Percentiles rank a stretch among this genome's conserved stretches.
Conservation (phyloP, 2,113 vertebrate genomes). For the Irena cyanogastra region DNA sequence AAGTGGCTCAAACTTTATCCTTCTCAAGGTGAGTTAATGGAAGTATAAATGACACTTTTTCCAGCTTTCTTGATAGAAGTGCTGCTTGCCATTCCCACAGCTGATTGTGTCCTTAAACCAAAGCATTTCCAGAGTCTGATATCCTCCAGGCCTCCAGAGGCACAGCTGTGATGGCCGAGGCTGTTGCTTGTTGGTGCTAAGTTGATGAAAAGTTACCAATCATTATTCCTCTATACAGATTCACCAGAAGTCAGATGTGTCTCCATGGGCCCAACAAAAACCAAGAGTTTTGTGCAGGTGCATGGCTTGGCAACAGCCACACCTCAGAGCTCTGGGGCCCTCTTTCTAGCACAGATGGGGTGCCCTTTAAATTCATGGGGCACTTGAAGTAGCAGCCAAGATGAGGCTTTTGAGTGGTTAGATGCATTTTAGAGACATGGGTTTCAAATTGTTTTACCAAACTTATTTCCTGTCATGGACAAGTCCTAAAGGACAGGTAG, state of each 20-base stretch:
- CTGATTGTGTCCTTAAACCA: background rate
- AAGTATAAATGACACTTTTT: background rate
- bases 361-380: background rate
- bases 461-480: fast-evolving
- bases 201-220: background rate
- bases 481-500: background rate
- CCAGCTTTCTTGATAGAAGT: background rate
- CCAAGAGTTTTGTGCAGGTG: background rate
- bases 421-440: background rate
- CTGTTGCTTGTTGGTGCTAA: background rate
- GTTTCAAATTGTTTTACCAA: background rate
- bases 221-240: background rate
- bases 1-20: background rate
- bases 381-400: background rate
- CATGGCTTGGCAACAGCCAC: fast-evolving
- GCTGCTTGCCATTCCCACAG: fast-evolving
- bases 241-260: too few species aligned
- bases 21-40: background rate
- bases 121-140: background rate
- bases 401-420: background rate
- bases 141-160: background rate
- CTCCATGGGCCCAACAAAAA: background rate
- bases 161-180: background rate
- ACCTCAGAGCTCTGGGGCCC: background rate
- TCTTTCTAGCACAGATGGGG: fast-evolving